Base-by-base conservation (phyloP, 2,113 vertebrate species). In the Etia nguti region DNA sequence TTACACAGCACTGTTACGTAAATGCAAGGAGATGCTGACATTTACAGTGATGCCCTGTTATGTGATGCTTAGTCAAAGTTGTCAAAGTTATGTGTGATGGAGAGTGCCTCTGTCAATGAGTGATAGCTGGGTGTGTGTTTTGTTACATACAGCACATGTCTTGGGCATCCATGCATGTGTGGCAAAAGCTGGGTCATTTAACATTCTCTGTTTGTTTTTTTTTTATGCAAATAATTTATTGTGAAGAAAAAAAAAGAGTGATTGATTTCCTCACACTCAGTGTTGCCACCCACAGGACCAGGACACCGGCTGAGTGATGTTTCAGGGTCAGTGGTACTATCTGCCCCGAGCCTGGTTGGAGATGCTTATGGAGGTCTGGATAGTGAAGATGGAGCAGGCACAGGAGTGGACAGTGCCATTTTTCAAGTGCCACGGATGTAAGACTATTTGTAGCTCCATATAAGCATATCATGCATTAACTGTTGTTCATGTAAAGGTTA, bases 371-470 rank as follows among this genome's bases (percentile, higher is more conserved):
- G 92, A 54, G 92, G 96, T 83, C 95, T 98, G 95, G 98, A 99
- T 59, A 97, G 96, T 1, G 98, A 99, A 86, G 97, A 98, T 88
- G 97, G 95, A 92, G 95, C 95, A 82, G 97, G 96, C 95, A 96
- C 95, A 85, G 94, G 97, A 16, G 97, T 97, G 89, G 99, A 99
- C 86, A 97, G 96, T 86, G 98, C 97, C 91, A 97, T 98, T 62
- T 99, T 99, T 94, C 97, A 98, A 93, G 97, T 98, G 54, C 98
- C 98, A 79, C 97, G 97, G 94, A 98, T 99, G 99, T 99, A 97
- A 97, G 98, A 95, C 59, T 68, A 84, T 90, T 1, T 56, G 10
- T 43, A 15, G 2, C 11, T 11, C 3, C 13, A 57, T 4, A 26
- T 55, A 48, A 20, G 12, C 43, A 48, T 29, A 57, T 3, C 31